These are phyloP conservation scores for Lingula anatina DNA, from an alignment of 2,888 invertebrate genomes.

Conservation along the genomic window DNA sequence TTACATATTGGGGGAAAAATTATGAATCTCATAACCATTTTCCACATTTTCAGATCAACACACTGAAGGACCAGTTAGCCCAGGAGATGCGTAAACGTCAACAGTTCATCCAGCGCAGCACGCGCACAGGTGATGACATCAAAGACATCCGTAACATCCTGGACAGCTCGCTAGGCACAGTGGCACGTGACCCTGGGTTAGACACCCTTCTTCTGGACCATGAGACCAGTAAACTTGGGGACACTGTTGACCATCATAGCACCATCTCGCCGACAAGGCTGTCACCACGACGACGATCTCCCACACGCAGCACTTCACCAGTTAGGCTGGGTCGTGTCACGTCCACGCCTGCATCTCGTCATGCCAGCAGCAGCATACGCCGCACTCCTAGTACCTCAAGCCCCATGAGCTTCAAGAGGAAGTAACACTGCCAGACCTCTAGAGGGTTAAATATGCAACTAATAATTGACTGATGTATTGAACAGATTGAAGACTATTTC, in stretches of 20 bases:
- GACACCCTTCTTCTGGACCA: slow-evolving; percentile 84
- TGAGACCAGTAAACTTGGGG: slow-evolving; percentile 73
- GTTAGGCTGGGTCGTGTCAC: slow-evolving; percentile 19
- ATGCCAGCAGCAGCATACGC: slow-evolving; percentile 17
- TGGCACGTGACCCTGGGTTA: slow-evolving; percentile 70
- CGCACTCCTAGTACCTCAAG: background rate
- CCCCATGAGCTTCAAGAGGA: no score
- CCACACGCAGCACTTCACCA: slow-evolving; percentile 24
- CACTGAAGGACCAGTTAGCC: slow-evolving; percentile 73
- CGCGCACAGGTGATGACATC: slow-evolving; percentile 83
- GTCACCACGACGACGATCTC: slow-evolving; percentile 20
- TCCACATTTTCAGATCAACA: slow-evolving; percentile 65
- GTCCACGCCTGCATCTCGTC: slow-evolving; percentile 27
- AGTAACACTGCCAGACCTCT: no score
- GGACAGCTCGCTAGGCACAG: slow-evolving; percentile 69
- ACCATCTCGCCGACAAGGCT: slow-evolving; percentile 16
- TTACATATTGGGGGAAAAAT: no score
- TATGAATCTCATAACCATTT: no score
- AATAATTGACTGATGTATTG: no score
- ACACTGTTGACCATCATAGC: slow-evolving; percentile 46
- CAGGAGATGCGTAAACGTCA: slow-evolving; percentile 87
- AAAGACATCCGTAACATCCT: slow-evolving; percentile 72
- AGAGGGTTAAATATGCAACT: no score
- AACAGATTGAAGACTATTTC: no score
- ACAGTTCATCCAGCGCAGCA: slow-evolving; percentile 78